Percentiles rank a stretch among this genome's conserved stretches.
These are phyloP conservation scores for Camponotus vicinus DNA, from an alignment of 1,140 invertebrate species.

Conservation along the genomic window DNA sequence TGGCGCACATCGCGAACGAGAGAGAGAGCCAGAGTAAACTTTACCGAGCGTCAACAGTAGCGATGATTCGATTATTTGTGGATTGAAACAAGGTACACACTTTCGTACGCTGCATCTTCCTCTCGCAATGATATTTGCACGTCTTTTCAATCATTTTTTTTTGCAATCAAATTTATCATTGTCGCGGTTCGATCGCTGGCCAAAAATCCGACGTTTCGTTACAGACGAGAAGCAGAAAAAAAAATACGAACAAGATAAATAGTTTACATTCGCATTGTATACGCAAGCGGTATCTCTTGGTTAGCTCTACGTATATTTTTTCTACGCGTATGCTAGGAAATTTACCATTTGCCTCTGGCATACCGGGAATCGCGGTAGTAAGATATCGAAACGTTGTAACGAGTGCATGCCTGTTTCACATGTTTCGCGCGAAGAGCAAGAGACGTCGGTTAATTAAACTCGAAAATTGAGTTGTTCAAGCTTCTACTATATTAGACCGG, in stretches of 20 bases:
- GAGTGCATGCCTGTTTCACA: background rate
- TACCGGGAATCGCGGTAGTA: background rate
- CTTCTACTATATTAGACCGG: conserved; percentile 11
- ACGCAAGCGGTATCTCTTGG: conserved; percentile 26
- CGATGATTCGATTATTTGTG: conserved; percentile 41
- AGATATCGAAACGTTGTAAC: background rate
- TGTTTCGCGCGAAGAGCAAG: background rate
- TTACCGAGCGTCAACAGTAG: conserved; percentile 42
- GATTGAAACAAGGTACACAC: conserved; percentile 7
- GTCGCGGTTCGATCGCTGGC: background rate
- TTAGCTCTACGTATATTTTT: conserved; percentile 45
- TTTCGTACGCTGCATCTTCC: background rate
- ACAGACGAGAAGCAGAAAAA: background rate
- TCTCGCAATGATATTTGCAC: background rate
- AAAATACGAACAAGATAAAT: background rate
- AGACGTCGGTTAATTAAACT: conserved; percentile 49
- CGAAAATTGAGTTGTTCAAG: conserved; percentile 58
- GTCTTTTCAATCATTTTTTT: too few species aligned
- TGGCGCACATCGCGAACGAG: too few species aligned
- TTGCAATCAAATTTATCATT: conserved; percentile 4
- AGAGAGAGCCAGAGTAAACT: conserved; percentile 31
- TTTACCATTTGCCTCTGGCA: conserved; percentile 6
- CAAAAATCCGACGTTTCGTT: background rate
- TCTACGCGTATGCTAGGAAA: conserved; percentile 24
- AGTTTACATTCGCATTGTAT: conserved; percentile 33